Conservation (phyloP, 2,888 invertebrate genomes). For the Schizaphis graminum region DNA sequence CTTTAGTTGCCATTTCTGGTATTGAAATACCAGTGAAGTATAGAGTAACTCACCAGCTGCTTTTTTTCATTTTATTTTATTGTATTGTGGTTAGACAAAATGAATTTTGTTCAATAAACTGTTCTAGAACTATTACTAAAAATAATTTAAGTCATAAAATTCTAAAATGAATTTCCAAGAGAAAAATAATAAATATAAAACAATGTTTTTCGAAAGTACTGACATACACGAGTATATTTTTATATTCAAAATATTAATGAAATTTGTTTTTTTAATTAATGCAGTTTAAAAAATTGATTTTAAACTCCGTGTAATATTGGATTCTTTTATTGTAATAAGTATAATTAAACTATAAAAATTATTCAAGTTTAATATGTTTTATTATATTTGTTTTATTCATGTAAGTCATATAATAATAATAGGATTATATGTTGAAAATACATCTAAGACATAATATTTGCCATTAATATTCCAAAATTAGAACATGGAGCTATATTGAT, state of each 20-base stretch:
- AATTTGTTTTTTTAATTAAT: neutral
- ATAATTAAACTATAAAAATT: neutral
- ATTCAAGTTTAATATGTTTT: neutral
- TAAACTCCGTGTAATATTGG: neutral
- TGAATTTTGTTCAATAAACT: neutral
- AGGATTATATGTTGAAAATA: neutral
- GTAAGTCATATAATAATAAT: neutral
- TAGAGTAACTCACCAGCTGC: constrained; percentile 3
- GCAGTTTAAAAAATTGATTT: neutral
- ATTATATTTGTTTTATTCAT: neutral
- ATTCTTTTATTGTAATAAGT: neutral
- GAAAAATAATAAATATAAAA: neutral
- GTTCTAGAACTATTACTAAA: neutral
- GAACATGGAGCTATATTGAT: neutral
- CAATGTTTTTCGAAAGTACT: neutral
- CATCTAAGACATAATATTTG: neutral
- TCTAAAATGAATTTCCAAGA: constrained; percentile 1
- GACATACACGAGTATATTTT: neutral
- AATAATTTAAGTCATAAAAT: constrained; percentile 26
- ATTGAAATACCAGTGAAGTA: constrained; percentile 5
- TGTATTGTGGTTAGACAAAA: neutral
- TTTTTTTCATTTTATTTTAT: constrained; percentile 24
- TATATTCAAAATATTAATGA: neutral
- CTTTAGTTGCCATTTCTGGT: constrained; percentile 25
- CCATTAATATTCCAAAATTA: neutral